phyloP scores from a whole-genome alignment of 2,113 vertebrate species.

The Rhombomys opimus region DNA sequence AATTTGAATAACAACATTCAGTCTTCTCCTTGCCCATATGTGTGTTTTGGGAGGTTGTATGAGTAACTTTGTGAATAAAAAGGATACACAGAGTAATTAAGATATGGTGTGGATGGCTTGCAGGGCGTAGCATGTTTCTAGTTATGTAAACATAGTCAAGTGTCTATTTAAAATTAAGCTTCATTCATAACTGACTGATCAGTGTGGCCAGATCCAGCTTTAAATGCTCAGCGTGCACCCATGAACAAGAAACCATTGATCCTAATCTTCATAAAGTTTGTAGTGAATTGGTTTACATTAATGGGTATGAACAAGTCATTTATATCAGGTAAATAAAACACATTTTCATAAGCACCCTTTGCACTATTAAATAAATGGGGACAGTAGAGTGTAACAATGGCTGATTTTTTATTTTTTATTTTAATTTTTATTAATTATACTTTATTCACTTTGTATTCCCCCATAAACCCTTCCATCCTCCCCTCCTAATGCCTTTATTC shows the following conservation, averaged over 20 bases:
- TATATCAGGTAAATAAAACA: background rate
- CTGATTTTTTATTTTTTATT: no score
- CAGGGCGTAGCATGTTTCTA: background rate
- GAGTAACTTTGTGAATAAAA: background rate
- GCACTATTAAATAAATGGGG: background rate
- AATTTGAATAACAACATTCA: constrained; percentile 64
- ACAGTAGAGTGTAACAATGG: background rate
- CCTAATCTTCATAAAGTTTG: background rate
- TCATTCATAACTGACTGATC: background rate
- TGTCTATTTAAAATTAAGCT: background rate
- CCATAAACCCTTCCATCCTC: no score
- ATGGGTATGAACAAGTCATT: background rate
- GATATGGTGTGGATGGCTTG: background rate
- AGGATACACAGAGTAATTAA: background rate
- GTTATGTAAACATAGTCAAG: background rate
- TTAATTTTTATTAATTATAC: no score
- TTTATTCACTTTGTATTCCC: no score
- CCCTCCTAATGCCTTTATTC: no score
- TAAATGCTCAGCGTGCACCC: background rate
- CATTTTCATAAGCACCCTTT: background rate
- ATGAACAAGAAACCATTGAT: background rate
- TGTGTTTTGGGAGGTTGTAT: background rate
- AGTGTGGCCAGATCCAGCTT: background rate
- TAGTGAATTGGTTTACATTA: background rate
- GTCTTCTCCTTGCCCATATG: background rate